Base-by-base conservation (phyloP, 2,888 invertebrate species). In the Pheosia gnoma region DNA sequence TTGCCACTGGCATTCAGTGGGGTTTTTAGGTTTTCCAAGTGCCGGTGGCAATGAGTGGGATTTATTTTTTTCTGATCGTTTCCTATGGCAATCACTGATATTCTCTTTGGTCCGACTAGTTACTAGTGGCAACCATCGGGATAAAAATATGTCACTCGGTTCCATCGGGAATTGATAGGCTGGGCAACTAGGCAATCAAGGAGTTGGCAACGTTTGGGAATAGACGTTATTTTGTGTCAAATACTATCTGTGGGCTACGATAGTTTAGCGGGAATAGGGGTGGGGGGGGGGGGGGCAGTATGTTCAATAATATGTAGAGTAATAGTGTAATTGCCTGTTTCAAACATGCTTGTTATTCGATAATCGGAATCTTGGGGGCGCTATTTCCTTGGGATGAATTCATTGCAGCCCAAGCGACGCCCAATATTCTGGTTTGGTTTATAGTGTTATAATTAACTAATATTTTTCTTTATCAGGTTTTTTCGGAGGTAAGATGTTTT, bases 391-490 rank as follows among this genome's bases (percentile, higher is more conserved):
- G 68, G 63, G 53, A 36, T 56, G 55, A 60, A 54, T 54, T 52
- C 47, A n/a, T n/a, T n/a, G n/a, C 13, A 57, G 55, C 37, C 25
- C 9, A 55, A n/a, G 25, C 54, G 57, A 61, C 57, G 60, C 68
- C 71, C 72, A 75, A 77, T 70, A 81, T 79, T 81, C 75, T 75
- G 75, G 65, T 75, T 76, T 67, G 25, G 51, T 65, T 67, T 59
- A 67, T 62, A 64, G 66, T 72, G 67, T 76, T 74, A 80, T 77
- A 63, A 74, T 58, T 54, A 59, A 81, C 76, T 76, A 74, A 75
- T 75, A 76, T 86, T 87, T 87, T 87, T 82, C 83, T 76, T 85
- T 87, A 86, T 91, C 91, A 91, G 92, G 93, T 90, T 85, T 25
- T 37, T 78, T 67, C 83, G 72, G 88, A 93, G 92, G 93, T 93